phyloP scores from a whole-genome alignment of 2,797 vertebrate genomes.

The Neoniphon sammara region DNA sequence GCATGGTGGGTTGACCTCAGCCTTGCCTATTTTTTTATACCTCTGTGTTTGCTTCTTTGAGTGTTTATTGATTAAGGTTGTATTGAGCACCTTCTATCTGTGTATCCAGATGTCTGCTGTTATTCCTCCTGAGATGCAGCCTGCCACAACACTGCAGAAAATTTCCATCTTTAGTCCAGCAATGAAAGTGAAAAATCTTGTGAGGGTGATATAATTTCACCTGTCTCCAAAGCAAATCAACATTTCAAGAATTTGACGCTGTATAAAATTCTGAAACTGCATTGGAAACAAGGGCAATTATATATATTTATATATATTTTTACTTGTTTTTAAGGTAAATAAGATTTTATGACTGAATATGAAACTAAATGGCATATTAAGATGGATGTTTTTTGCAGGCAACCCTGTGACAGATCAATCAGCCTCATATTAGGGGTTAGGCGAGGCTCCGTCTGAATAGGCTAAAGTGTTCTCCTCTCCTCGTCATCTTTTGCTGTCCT shows the following conservation, averaged over 20 bases:
- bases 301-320: no score
- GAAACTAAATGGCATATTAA: neutral
- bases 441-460: constrained; percentile 19
- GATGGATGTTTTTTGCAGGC: no score
- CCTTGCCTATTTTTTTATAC: constrained; percentile 53
- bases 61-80: constrained; percentile 61
- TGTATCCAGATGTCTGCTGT: constrained; percentile 41
- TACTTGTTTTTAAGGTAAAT: no score
- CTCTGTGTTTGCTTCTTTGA: constrained; percentile 65
- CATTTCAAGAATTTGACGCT: neutral
- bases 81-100: constrained; percentile 51
- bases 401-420: neutral
- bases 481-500: constrained; percentile 18
- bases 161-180: constrained; percentile 1
- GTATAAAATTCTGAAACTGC: constrained; percentile 14
- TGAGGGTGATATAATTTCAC: no score
- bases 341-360: constrained; percentile 25
- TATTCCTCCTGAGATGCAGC: constrained; percentile 30
- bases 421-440: neutral
- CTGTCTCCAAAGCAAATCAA: no score
- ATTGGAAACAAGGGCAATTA: constrained; percentile 2
- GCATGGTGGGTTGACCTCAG: constrained; percentile 46
- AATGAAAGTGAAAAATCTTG: no score
- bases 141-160: constrained; percentile 8
- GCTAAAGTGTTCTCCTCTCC: constrained; percentile 13